Evolutionary conservation across 2,113 vertebrate species (phyloP).

Genomic region (Rutilus rutilus): DNA sequence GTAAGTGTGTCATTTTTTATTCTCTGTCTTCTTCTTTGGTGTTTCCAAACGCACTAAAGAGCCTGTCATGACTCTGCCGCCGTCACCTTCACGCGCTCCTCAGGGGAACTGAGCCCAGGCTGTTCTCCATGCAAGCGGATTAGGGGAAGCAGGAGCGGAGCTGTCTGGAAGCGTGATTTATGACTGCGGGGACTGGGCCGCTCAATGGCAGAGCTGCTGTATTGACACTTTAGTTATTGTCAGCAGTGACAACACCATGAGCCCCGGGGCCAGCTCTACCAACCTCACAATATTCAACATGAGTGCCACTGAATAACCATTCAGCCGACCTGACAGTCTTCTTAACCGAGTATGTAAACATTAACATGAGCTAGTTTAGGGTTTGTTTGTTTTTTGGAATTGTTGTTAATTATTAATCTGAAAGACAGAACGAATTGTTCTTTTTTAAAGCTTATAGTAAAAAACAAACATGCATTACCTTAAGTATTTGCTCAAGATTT

Average conservation of each 20-base stretch:
- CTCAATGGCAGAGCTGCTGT: slow-evolving; percentile 65
- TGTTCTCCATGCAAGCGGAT: slow-evolving; percentile 78
- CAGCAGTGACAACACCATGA: slow-evolving; percentile 58
- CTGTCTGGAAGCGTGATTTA: slow-evolving; percentile 89
- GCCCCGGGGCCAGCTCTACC: slow-evolving; percentile 52
- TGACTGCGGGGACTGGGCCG: slow-evolving; percentile 83
- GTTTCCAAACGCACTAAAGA: slow-evolving; percentile 11
- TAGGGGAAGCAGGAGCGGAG: slow-evolving; percentile 75
- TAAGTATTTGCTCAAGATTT: not conserved
- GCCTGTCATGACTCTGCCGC: slow-evolving; percentile 64
- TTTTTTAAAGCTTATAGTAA: not conserved
- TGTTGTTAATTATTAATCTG: not conserved
- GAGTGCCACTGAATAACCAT: slow-evolving; percentile 4
- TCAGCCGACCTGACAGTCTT: not conserved
- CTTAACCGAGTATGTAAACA: not conserved
- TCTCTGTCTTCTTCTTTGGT: slow-evolving; percentile 1
- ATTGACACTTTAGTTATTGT: slow-evolving; percentile 68
- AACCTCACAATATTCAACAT: slow-evolving; percentile 29
- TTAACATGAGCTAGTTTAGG: not conserved
- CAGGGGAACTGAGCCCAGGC: slow-evolving; percentile 65
- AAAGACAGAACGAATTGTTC: slow-evolving; percentile 13
- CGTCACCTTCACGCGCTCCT: slow-evolving; percentile 67
- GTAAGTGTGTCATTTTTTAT: slow-evolving; percentile 13
- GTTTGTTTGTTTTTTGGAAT: not conserved
- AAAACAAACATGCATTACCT: not conserved